phyloP scores from a whole-genome alignment of 2,797 vertebrate genomes.

The Xenopus petersii region DNA sequence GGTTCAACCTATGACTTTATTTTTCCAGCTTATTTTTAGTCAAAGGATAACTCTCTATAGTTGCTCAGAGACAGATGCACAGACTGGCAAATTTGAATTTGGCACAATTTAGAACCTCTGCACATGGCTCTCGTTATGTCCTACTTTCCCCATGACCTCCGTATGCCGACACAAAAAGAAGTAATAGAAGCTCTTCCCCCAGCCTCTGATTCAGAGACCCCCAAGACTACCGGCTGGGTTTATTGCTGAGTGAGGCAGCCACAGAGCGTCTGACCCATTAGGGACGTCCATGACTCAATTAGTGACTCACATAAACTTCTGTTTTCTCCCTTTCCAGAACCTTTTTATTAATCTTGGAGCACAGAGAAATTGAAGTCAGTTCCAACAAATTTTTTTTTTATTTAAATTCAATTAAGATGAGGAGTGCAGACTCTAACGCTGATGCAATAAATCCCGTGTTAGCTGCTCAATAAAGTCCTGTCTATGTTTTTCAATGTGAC shows the following conservation, averaged over 20 bases:
- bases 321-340: constrained; percentile 54
- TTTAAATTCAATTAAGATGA: constrained; percentile 38
- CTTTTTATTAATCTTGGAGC: constrained; percentile 48
- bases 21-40: too few species aligned
- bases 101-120: too few species aligned
- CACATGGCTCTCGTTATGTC: too few species aligned
- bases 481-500: constrained; percentile 7
- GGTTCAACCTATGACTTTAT: too few species aligned
- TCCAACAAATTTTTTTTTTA: constrained; percentile 23
- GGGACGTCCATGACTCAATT: constrained; percentile 63
- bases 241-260: constrained; percentile 52
- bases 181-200: too few species aligned
- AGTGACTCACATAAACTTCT: constrained; percentile 60
- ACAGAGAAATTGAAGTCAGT: constrained; percentile 44
- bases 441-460: constrained; percentile 14
- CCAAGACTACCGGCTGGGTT: constrained; percentile 33
- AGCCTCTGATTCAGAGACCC: constrained; percentile 16
- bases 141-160: too few species aligned
- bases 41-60: too few species aligned
- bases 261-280: constrained; percentile 56
- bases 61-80: too few species aligned
- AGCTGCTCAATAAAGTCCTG: constrained; percentile 8
- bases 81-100: too few species aligned
- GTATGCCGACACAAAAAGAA: too few species aligned
- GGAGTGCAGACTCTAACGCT: constrained; percentile 16